phyloP scores from a whole-genome alignment of 1,140 invertebrate genomes.

The Drosophila gunungcola region DNA sequence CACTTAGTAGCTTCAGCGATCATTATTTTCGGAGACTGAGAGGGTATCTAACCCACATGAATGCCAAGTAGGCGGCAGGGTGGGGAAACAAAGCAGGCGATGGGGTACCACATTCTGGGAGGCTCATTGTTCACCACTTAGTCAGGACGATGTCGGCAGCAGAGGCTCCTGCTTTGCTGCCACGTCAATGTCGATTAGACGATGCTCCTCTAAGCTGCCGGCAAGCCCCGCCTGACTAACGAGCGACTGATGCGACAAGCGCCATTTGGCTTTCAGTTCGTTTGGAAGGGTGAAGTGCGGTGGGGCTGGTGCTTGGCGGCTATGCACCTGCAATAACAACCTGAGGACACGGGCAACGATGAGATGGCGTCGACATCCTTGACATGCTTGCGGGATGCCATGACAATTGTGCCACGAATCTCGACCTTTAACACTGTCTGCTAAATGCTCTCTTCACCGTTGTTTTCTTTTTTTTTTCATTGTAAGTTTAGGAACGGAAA shows the following conservation, averaged over 20 bases:
- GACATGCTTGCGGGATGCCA: constrained; percentile 73
- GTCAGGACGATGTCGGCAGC: constrained; percentile 53
- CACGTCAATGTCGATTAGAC: constrained; percentile 79
- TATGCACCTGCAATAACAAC: constrained; percentile 47
- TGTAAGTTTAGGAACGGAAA: constrained; percentile 6
- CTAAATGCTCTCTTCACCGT: neutral
- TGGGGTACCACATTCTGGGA: constrained; percentile 43
- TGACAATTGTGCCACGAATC: constrained; percentile 69
- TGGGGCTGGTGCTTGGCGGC: neutral
- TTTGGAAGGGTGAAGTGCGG: constrained; percentile 18
- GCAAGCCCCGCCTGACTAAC: constrained; percentile 52
- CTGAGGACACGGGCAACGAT: constrained; percentile 31
- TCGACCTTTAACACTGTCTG: constrained; percentile 32
- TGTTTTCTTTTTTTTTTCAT: neutral
- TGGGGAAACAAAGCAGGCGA: constrained; percentile 22
- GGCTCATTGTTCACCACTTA: constrained; percentile 79
- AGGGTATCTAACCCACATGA: constrained; percentile 26
- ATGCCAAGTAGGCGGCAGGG: constrained; percentile 38
- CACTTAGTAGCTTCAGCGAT: constrained; percentile 16
- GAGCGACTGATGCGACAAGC: constrained; percentile 77
- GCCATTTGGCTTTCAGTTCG: constrained; percentile 75
- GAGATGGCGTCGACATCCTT: constrained; percentile 68
- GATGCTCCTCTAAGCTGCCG: constrained; percentile 52
- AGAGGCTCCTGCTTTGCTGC: constrained; percentile 27
- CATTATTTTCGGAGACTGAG: constrained; percentile 26